Evolutionary conservation across 1,140 invertebrate genomes (phyloP).

Genomic region (Drosophila navojoa): DNA sequence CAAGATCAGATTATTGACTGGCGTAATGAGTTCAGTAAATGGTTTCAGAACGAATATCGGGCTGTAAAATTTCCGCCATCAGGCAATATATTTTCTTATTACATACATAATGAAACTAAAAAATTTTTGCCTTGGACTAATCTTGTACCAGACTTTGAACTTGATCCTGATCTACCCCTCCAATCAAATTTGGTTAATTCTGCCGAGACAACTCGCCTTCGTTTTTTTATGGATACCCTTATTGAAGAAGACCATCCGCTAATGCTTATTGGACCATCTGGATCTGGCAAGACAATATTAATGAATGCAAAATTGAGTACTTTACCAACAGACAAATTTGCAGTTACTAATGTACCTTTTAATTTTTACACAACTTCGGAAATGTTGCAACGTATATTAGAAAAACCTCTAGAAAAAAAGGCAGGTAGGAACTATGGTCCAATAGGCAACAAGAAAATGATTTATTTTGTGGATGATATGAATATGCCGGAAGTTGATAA

Average conservation of each 20-base stretch:
- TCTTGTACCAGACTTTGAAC: conserved; percentile 90
- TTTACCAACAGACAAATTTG: conserved; percentile 85
- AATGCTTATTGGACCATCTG: conserved; percentile 95
- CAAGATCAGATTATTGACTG: conserved; percentile 95
- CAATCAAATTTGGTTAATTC: conserved; percentile 94
- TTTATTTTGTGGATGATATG: conserved; percentile 98
- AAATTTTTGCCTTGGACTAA: conserved; percentile 94
- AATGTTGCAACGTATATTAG: conserved; percentile 94
- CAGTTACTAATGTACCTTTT: conserved; percentile 94
- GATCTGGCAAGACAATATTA: conserved; percentile 93
- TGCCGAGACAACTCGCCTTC: conserved; percentile 92
- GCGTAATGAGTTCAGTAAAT: conserved; percentile 92
- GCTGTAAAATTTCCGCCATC: conserved; percentile 93
- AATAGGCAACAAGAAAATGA: conserved; percentile 93
- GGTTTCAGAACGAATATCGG: conserved; percentile 94
- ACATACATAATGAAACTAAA: conserved; percentile 93
- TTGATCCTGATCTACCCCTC: conserved; percentile 94
- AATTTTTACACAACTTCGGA: conserved; percentile 98
- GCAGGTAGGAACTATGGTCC: conserved; percentile 96
- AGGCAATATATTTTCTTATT: conserved; percentile 94
- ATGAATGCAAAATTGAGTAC: conserved; percentile 91
- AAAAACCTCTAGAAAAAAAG: conserved; percentile 97
- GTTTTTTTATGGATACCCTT: conserved; percentile 94
- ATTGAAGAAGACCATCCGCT: conserved; percentile 91
- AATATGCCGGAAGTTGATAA: conserved; percentile 98